Evolutionary conservation across 2,888 invertebrate species (phyloP), one percentile per base, ranked within the genome.

Genomic region (Callinectes sapidus): DNA sequence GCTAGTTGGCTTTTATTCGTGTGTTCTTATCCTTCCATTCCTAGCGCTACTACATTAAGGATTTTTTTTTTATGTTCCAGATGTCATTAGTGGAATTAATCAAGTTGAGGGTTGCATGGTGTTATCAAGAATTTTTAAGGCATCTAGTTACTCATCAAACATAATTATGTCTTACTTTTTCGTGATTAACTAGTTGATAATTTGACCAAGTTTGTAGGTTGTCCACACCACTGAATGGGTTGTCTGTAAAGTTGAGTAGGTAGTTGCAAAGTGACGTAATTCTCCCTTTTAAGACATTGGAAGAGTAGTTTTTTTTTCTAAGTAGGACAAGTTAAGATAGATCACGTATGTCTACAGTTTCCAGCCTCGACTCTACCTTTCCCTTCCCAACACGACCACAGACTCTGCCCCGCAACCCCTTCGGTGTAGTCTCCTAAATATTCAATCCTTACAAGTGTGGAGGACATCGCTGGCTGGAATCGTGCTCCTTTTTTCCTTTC

Each of bases 381-480:
- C 16, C 81, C 35, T 81, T 16, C 35, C 35, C n/a, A 81, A 81
- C 81, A 81, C 81, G 81, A 81, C 81, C 81, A 18, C 35, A 81
- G 35, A 13, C 5, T 28, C 81, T 35, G 35, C 35, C 35, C 28
- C 14, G 32, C 81, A 16, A 32, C 13, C 81, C 35, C 14, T 32
- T 35, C 81, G 81, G 81, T 81, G 81, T 81, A 32, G 81, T 35
- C 14, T 35, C 81, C 81, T 81, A 18, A 81, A 81, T 81, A 81
- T 81, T 81, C 32, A 81, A 81, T 81, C 81, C 35, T 28, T 81
- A 81, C 81, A 81, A 81, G 81, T 81, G 81, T 81, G 81, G 81
- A n/a, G n/a, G 32, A 81, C 81, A 81, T 81, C 81, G 81, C 81
- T 16, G 81, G 71, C 13, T 2, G 71, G 71, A 28, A 28, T 71